Evolutionary conservation across 2,888 invertebrate species (phyloP).

Genomic region (Ormia ochracea): DNA sequence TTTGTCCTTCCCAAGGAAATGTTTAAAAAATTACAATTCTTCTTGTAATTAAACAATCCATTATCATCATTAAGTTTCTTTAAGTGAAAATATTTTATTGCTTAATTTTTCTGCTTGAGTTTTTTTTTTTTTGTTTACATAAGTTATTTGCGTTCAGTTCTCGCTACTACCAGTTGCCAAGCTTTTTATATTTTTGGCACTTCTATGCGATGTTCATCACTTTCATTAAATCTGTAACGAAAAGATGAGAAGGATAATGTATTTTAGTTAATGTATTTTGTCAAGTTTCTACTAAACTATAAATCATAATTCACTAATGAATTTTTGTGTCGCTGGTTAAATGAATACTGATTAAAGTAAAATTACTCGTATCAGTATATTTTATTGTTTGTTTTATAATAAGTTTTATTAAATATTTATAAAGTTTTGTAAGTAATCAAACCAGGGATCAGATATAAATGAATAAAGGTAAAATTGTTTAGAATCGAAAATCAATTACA

Average conservation of each 20-base stretch:
- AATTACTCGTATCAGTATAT: neutral
- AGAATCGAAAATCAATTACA: too few relatives aligned
- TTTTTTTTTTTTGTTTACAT: slow-evolving; percentile 1
- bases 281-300: slow-evolving; percentile 2
- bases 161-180: neutral
- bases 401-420: too few relatives aligned
- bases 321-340: neutral
- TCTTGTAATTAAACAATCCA: neutral
- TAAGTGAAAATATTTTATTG: slow-evolving; percentile 7
- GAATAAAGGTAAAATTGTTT: too few relatives aligned
- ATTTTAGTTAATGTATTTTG: slow-evolving; percentile 25
- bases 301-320: neutral
- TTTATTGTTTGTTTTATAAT: too few relatives aligned
- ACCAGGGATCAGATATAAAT: too few relatives aligned
- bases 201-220: slow-evolving; percentile 45
- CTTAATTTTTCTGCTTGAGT: slow-evolving; percentile 3
- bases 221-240: slow-evolving; percentile 47
- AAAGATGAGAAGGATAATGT: slow-evolving; percentile 8
- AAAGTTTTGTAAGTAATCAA: too few relatives aligned
- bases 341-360: neutral
- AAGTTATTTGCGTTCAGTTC: neutral
- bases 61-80: slow-evolving; percentile 3
- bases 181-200: neutral
- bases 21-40: neutral
- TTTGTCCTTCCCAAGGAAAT: neutral